phyloP scores from a whole-genome alignment of 2,797 vertebrate genomes.

The Microctenopoma steveboyesi region DNA sequence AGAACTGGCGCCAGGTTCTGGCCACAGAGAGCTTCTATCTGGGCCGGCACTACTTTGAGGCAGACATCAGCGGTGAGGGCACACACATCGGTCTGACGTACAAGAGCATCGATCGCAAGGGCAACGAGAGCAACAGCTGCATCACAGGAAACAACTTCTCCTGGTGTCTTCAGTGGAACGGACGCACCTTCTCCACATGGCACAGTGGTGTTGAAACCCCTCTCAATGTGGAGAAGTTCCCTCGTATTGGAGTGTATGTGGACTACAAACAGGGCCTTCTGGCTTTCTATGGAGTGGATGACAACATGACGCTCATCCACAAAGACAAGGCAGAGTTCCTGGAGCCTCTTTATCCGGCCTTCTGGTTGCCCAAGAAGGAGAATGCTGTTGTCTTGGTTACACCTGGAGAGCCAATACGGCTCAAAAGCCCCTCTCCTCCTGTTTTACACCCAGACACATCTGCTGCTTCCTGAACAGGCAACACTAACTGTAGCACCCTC shows the following conservation, averaged over 20 bases:
- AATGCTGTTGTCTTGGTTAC: conserved; percentile 77
- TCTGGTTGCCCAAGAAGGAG: conserved; percentile 90
- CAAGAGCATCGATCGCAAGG: conserved; percentile 85
- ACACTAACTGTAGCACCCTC: background rate
- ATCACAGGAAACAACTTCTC: conserved; percentile 86
- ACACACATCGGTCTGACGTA: conserved; percentile 83
- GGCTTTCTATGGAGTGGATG: conserved; percentile 81
- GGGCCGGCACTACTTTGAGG: conserved; percentile 85
- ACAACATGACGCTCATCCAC: conserved; percentile 80
- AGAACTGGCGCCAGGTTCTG: conserved; percentile 85
- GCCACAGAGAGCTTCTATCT: conserved; percentile 86
- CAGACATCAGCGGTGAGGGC: conserved; percentile 82
- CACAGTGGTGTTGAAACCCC: conserved; percentile 83
- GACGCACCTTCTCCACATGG: conserved; percentile 87
- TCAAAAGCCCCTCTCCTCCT: conserved; percentile 73
- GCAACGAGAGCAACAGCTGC: conserved; percentile 81
- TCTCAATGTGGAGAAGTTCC: conserved; percentile 73
- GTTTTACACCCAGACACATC: conserved; percentile 49
- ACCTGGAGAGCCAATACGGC: conserved; percentile 64
- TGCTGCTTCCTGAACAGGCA: background rate
- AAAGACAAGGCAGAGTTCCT: conserved; percentile 80
- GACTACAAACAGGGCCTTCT: conserved; percentile 78
- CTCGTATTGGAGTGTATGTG: conserved; percentile 81
- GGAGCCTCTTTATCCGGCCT: conserved; percentile 84
- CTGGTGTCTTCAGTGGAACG: conserved; percentile 86